Conservation (phyloP, 2,888 invertebrate genomes). For the Archips crataeganus region DNA sequence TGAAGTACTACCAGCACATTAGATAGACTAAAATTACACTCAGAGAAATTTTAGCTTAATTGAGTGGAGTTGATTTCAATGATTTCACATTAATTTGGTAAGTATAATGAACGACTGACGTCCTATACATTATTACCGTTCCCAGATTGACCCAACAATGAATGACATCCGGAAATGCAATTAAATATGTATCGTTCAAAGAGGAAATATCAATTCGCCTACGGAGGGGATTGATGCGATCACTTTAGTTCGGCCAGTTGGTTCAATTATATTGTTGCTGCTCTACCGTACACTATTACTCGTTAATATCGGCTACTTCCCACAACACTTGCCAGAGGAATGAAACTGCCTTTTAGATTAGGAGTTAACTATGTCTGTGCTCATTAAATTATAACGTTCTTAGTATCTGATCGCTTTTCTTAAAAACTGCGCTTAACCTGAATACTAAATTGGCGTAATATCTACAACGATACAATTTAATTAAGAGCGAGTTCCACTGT, state of each 20-base stretch:
- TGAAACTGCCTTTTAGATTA: too few species aligned
- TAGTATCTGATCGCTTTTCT: too few species aligned
- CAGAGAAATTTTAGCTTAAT: background rate
- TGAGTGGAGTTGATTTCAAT: slow-evolving; percentile 45
- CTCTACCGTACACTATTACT: slow-evolving; percentile 6
- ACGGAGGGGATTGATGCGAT: slow-evolving; percentile 68
- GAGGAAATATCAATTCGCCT: slow-evolving; percentile 84
- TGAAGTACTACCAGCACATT: too few species aligned
- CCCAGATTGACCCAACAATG: slow-evolving; percentile 73
- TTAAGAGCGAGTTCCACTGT: too few species aligned
- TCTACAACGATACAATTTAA: too few species aligned
- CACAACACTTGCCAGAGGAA: background rate
- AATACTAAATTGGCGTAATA: too few species aligned
- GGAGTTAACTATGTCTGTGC: too few species aligned
- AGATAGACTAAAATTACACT: too few species aligned
- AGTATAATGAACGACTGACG: slow-evolving; percentile 35
- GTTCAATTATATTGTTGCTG: slow-evolving; percentile 63
- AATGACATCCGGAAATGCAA: slow-evolving; percentile 81
- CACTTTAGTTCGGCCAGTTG: slow-evolving; percentile 62
- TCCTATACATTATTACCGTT: slow-evolving; percentile 50
- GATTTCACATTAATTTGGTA: slow-evolving; percentile 53
- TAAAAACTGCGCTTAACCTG: too few species aligned
- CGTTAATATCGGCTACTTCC: background rate
- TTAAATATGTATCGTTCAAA: slow-evolving; percentile 81
- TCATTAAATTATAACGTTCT: too few species aligned